phyloP scores from a whole-genome alignment of 1,140 invertebrate species.

The Metopolophium dirhodum region DNA sequence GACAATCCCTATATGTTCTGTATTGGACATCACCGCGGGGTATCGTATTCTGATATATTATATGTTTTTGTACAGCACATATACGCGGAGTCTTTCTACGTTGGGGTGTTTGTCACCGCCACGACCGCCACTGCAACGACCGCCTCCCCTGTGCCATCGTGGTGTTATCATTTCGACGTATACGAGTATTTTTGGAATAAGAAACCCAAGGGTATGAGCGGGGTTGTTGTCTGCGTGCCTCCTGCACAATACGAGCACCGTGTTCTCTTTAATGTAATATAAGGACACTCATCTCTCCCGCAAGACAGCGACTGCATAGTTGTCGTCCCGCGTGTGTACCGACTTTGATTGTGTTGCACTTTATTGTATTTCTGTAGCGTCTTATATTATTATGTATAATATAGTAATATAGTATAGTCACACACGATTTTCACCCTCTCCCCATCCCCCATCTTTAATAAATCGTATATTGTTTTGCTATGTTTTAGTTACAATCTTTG shows the following conservation, averaged over 20 bases:
- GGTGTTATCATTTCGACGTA: background rate
- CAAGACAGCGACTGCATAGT: background rate
- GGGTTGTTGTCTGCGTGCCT: background rate
- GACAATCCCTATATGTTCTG: background rate
- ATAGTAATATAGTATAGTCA: background rate
- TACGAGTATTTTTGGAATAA: background rate
- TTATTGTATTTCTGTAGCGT: background rate
- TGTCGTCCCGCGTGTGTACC: background rate
- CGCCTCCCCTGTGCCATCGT: background rate
- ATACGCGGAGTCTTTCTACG: background rate
- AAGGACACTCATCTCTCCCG: background rate
- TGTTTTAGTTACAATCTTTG: background rate
- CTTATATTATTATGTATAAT: background rate
- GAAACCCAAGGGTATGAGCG: too few relatives aligned
- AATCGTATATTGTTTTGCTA: background rate
- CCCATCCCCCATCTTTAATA: background rate
- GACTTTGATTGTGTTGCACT: background rate
- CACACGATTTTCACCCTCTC: background rate
- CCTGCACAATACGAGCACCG: background rate
- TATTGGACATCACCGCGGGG: conserved; percentile 31
- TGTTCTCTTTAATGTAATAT: background rate
- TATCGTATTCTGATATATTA: conserved; percentile 13
- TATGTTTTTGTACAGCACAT: background rate
- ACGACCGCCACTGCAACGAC: too few relatives aligned
- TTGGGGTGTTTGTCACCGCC: background rate